Percentiles rank a stretch among this genome's conserved stretches.
Evolutionary conservation across 2,888 invertebrate genomes (phyloP).

Genomic region (Drosophila anomelani): DNA sequence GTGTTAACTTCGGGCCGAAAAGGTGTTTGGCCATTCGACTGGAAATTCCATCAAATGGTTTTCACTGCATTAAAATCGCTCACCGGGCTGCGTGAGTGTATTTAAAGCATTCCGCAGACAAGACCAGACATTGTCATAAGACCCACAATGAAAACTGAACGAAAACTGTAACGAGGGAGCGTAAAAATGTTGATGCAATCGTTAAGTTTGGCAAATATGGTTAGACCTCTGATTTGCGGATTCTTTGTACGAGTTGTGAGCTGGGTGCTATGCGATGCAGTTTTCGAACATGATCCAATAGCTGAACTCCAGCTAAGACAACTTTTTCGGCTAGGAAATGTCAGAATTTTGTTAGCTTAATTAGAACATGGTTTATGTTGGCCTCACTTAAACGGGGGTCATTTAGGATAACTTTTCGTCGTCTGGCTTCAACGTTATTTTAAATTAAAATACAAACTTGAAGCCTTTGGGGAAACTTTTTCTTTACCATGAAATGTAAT

Average conservation of each 20-base stretch:
- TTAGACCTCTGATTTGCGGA: conserved; percentile 57
- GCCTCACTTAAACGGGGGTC: conserved; percentile 12
- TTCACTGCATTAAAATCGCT: conserved; percentile 74
- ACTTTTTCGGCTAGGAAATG: conserved; percentile 28
- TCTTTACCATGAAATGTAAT: not conserved
- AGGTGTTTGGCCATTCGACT: conserved; percentile 48
- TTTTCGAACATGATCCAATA: conserved; percentile 44
- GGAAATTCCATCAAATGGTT: conserved; percentile 66
- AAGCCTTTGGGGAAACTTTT: not conserved
- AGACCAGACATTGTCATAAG: conserved; percentile 65
- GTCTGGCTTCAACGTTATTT: not conserved
- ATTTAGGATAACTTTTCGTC: conserved; percentile 11
- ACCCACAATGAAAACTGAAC: conserved; percentile 40
- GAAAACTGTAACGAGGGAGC: conserved; percentile 33
- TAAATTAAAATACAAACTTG: not conserved
- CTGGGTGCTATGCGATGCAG: conserved; percentile 44
- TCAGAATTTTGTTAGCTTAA: conserved; percentile 37
- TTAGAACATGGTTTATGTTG: conserved; percentile 47
- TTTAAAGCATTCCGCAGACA: conserved; percentile 56
- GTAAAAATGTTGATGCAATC: conserved; percentile 68
- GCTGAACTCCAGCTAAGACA: conserved; percentile 40
- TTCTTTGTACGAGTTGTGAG: conserved; percentile 36
- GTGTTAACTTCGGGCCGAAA: conserved; percentile 59
- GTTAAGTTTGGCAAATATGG: conserved; percentile 80
- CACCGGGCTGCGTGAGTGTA: conserved; percentile 63